These are phyloP conservation scores for Cloeon dipterum DNA, from an alignment of 2,888 invertebrate genomes.

Conservation along the genomic window DNA sequence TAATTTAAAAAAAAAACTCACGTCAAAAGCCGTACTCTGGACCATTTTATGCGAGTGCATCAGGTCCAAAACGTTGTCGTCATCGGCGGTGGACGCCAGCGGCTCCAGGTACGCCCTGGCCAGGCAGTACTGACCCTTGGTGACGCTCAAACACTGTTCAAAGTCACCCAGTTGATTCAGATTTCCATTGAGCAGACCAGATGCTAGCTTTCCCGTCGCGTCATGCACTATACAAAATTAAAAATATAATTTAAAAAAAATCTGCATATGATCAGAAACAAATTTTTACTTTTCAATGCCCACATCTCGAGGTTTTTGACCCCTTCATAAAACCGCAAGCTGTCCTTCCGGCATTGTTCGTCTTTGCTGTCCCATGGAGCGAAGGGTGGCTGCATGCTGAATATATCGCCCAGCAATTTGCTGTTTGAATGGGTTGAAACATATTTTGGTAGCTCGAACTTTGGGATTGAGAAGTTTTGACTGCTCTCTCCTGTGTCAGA, in stretches of 20 bases:
- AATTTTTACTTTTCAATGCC: slow-evolving; percentile 1
- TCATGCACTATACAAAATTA: slow-evolving; percentile 4
- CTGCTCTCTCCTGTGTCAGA: no score
- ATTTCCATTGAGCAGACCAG: slow-evolving; percentile 6
- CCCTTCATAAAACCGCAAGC: not conserved
- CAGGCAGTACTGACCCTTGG: slow-evolving; percentile 1
- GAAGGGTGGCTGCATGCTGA: not conserved
- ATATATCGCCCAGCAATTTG: not conserved
- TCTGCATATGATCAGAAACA: not conserved
- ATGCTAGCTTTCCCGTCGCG: slow-evolving; percentile 4
- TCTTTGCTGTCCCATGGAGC: not conserved
- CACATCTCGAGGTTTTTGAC: slow-evolving; percentile 2
- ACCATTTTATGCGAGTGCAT: slow-evolving; percentile 4
- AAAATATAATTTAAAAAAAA: not conserved
- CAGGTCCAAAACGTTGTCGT: slow-evolving; percentile 4
- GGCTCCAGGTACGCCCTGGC: slow-evolving; percentile 1
- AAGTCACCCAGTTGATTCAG: slow-evolving; percentile 5
- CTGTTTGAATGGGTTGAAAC: no score
- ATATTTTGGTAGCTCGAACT: no score
- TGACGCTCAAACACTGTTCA: slow-evolving; percentile 4
- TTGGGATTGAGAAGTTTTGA: no score
- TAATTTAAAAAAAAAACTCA: slow-evolving; percentile 3
- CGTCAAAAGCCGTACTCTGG: slow-evolving; percentile 5
- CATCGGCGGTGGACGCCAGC: not conserved
- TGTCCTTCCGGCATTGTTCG: not conserved